phyloP scores from a whole-genome alignment of 2,797 vertebrate species.

The Spea hammondii region DNA sequence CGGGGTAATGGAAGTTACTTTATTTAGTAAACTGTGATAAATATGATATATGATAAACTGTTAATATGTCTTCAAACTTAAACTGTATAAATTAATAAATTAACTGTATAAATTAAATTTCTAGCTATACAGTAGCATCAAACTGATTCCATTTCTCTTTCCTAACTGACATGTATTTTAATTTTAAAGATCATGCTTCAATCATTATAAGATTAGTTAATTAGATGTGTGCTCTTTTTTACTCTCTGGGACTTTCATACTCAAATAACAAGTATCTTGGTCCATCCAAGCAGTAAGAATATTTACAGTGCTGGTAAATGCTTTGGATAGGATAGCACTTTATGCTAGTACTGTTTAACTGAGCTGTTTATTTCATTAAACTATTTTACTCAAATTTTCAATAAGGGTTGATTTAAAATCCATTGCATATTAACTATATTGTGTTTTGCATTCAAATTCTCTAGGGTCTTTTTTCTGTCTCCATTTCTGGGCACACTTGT shows the following conservation, averaged over 20 bases:
- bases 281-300: background rate
- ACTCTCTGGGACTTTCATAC: background rate
- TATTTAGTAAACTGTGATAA: too few relatives aligned
- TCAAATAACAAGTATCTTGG: background rate
- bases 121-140: too few relatives aligned
- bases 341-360: background rate
- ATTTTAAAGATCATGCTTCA: background rate
- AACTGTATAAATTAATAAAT: too few relatives aligned
- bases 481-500: slow-evolving; percentile 64
- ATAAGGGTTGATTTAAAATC: background rate
- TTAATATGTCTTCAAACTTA: too few relatives aligned
- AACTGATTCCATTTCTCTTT: background rate
- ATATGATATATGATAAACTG: too few relatives aligned
- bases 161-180: background rate
- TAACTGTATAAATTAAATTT: too few relatives aligned
- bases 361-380: slow-evolving; percentile 17
- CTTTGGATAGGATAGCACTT: background rate
- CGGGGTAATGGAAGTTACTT: too few relatives aligned
- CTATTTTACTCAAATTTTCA: slow-evolving; percentile 28
- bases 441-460: slow-evolving; percentile 56
- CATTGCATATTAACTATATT: slow-evolving; percentile 58
- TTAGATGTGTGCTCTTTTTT: background rate
- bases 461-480: slow-evolving; percentile 65
- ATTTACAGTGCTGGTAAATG: slow-evolving; percentile 1
- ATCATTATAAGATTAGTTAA: background rate